These are phyloP conservation scores for Leptestheria dahalacensis DNA, from an alignment of 1,140 invertebrate species.

Conservation along the genomic window DNA sequence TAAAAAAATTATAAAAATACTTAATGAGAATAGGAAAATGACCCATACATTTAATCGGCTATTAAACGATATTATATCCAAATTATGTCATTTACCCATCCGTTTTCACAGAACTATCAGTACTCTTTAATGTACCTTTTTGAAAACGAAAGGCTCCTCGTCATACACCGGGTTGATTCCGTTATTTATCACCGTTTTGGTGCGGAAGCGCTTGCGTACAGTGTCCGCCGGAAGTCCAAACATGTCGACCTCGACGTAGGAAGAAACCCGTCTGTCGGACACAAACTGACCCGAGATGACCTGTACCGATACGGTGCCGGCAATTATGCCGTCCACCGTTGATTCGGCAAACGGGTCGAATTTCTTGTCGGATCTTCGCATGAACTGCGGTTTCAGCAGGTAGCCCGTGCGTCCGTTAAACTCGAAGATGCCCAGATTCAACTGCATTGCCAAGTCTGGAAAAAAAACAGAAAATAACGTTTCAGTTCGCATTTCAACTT, in stretches of 20 bases:
- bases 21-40: no score
- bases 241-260: conserved; percentile 98
- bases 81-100: no score
- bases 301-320: conserved; percentile 83
- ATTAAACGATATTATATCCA: no score
- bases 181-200: conserved; percentile 82
- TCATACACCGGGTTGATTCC: conserved; percentile 92
- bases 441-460: conserved; percentile 87
- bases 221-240: conserved; percentile 97
- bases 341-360: conserved; percentile 98
- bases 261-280: conserved; percentile 86
- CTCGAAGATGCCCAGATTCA: conserved; percentile 97
- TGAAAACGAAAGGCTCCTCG: conserved; percentile 95
- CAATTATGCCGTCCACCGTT: conserved; percentile 98
- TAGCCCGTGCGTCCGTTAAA: conserved; percentile 94
- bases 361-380: conserved; percentile 81
- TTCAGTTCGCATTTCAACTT: no score
- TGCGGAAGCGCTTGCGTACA: conserved; percentile 88
- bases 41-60: no score
- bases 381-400: conserved; percentile 94
- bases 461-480: conserved; percentile 13
- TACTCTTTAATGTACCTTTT: no score
- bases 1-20: no score
- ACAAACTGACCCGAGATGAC: conserved; percentile 78
- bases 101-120: no score